phyloP scores from a whole-genome alignment of 2,888 invertebrate genomes.

The Pseudococcus jackbeardsleyi region DNA sequence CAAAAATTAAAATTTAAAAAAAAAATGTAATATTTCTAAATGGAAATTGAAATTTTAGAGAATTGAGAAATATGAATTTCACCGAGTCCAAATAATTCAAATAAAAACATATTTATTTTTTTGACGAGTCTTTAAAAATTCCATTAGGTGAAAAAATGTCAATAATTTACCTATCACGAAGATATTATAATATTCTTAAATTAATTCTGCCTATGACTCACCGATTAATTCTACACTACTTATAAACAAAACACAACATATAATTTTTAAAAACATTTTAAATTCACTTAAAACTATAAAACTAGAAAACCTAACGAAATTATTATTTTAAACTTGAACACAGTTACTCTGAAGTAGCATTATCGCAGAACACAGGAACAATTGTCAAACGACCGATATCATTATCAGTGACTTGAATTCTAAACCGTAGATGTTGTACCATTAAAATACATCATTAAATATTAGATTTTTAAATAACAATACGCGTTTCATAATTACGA shows the following conservation, averaged over 20 bases:
- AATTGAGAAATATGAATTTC: background rate
- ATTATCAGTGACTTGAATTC: background rate
- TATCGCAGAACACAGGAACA: slow-evolving; percentile 32
- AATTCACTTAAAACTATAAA: background rate
- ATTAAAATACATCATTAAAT: background rate
- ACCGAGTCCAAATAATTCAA: background rate
- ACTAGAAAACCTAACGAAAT: background rate
- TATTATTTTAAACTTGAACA: background rate
- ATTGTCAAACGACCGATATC: slow-evolving; percentile 26
- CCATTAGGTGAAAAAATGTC: too few relatives aligned
- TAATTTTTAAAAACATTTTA: background rate
- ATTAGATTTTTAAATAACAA: background rate
- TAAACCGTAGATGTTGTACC: background rate
- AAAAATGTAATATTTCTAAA: background rate
- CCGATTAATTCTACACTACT: background rate
- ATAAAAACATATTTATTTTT: background rate
- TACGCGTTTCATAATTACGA: background rate
- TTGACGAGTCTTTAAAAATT: too few relatives aligned
- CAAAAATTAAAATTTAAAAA: background rate
- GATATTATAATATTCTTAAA: background rate
- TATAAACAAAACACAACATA: background rate
- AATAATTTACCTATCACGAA: background rate
- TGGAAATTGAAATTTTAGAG: too few relatives aligned
- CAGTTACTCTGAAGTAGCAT: background rate
- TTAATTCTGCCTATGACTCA: background rate